These are phyloP conservation scores for Harmothoe impar DNA, from an alignment of 2,888 invertebrate genomes.

Conservation along the genomic window DNA sequence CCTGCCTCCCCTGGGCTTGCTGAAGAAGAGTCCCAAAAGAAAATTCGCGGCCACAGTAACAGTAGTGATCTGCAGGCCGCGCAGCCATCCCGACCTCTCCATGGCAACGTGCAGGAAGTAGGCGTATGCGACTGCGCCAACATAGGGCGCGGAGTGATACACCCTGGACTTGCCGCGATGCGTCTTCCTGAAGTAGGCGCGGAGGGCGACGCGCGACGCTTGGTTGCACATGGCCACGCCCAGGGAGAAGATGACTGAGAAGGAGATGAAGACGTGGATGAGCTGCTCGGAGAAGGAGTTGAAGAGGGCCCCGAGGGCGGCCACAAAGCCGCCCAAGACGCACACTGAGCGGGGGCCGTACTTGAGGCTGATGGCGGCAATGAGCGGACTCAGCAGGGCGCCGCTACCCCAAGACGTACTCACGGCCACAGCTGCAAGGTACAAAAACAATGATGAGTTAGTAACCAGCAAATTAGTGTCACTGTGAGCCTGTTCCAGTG, in stretches of 20 bases:
- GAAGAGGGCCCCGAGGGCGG: conserved; percentile 65
- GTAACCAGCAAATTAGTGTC: neutral
- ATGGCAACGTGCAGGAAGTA: conserved; percentile 51
- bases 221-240: conserved; percentile 61
- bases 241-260: conserved; percentile 58
- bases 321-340: conserved; percentile 64
- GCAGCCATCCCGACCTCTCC: conserved; percentile 49
- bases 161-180: neutral
- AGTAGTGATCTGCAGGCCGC: conserved; percentile 61
- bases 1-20: neutral
- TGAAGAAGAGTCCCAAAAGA: conserved; percentile 59
- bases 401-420: conserved; percentile 64
- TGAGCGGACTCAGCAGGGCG: conserved; percentile 57
- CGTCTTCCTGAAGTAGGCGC: conserved; percentile 49
- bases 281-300: conserved; percentile 64
- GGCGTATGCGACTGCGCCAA: conserved; percentile 58
- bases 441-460: neutral
- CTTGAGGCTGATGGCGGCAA: conserved; percentile 63
- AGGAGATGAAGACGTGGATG: conserved; percentile 63
- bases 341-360: conserved; percentile 55
- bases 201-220: conserved; percentile 14
- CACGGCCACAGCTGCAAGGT: conserved; percentile 59
- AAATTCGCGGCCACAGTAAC: conserved; percentile 56
- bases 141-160: conserved; percentile 42
- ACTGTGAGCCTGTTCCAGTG: no score